Base-by-base conservation (phyloP, 2,888 invertebrate species). In the Cordylochernes scorpioides region DNA sequence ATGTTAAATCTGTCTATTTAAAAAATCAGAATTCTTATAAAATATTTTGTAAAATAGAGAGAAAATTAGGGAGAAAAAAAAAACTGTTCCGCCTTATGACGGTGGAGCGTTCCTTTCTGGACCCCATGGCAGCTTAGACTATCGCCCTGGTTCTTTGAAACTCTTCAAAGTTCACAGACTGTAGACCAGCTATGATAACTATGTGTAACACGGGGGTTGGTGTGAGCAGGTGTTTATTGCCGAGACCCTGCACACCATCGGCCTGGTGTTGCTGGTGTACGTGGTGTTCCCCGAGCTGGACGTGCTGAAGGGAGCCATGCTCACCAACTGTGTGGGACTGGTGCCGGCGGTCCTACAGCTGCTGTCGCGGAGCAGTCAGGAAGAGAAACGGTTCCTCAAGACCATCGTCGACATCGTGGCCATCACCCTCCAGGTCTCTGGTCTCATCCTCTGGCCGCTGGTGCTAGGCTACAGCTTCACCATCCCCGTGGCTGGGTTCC, bases 401-500 rank as follows among this genome's bases (percentile, higher is more conserved):
- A 44, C 62, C 28, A 42, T 56, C 7, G 42, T 64, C 5, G 70
- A 71, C 40, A 49, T 64, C 1, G 28, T 67, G 3, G 64, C 71
- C 1, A 48, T 70, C 19, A 47, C 63, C 2, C 60, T 63, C 7
- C 74, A 74, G 57, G 53, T 60, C 1, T 63, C 64, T 3, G 68
- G 67, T 3, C 63, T 72, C 35, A 50, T 72, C 3, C 55, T 68
- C 4, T 72, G 71, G 69, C 68, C 71, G 1, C 45, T 68, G 7
- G 45, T 65, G 17, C 34, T 38, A 24, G 15, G 17, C 8, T 21
- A 18, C 21, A n/a, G 30, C 2, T 28, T 27, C 19, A 60, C 80
- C 25, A 75, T 91, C 43, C 86, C 91, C 1, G 59, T 78, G 1
- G 64, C 82, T 1, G 64, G 82, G 17, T 54, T 80, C 31, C 65